phyloP scores from a whole-genome alignment of 1,140 invertebrate genomes.

The Battus philenor region DNA sequence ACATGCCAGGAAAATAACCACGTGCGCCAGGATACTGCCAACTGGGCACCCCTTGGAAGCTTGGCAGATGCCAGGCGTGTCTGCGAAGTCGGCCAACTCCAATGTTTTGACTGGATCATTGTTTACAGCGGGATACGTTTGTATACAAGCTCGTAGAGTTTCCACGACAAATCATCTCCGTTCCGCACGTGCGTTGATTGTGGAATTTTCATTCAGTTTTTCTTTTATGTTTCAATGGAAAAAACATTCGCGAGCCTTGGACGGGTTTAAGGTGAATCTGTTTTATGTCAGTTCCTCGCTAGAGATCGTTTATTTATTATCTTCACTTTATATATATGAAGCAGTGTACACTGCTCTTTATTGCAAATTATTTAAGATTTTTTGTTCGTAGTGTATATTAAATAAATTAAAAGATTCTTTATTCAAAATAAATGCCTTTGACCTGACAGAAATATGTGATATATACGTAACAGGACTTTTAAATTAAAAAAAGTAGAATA shows the following conservation, averaged over 20 bases:
- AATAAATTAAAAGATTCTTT: no score
- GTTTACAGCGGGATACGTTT: constrained; percentile 21
- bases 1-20: constrained; percentile 21
- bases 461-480: no score
- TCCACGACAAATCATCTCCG: background rate
- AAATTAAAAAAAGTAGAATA: no score
- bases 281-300: no score
- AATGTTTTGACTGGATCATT: constrained; percentile 52
- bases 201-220: constrained; percentile 11
- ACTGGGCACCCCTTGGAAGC: constrained; percentile 32
- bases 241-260: constrained; percentile 2
- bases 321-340: no score
- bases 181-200: constrained; percentile 5
- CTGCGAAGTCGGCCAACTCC: constrained; percentile 37
- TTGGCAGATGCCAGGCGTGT: constrained; percentile 29
- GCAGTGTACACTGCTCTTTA: no score
- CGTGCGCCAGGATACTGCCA: constrained; percentile 25
- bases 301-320: no score
- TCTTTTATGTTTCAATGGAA: constrained; percentile 4
- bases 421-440: no score
- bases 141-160: background rate
- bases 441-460: no score
- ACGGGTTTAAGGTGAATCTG: background rate
- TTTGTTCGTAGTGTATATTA: no score
- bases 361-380: no score